Evolutionary conservation across 2,113 vertebrate genomes (phyloP).

Genomic region (Vidua macroura): DNA sequence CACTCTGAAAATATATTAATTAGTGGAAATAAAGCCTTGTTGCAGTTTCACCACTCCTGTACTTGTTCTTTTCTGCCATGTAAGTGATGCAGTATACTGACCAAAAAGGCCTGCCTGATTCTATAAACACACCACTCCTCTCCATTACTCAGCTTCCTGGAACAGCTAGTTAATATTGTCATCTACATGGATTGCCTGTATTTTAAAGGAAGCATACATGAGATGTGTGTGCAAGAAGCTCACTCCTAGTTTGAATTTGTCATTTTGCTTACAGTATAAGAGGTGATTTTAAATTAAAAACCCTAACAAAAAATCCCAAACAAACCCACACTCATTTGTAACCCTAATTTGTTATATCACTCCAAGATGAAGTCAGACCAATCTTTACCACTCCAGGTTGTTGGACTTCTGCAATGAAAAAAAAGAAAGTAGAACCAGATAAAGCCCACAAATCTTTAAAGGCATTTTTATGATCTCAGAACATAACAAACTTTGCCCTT

Average conservation of each 20-base stretch:
- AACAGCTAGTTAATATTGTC: background rate
- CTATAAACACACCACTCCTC: background rate
- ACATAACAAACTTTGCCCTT: background rate
- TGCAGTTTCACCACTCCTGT: background rate
- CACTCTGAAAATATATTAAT: background rate
- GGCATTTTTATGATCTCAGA: background rate
- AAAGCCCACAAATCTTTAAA: background rate
- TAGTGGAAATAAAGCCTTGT: background rate
- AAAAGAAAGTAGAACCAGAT: background rate
- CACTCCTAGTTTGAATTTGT: background rate
- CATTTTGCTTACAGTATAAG: background rate
- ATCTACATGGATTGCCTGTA: background rate
- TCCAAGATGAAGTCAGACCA: background rate
- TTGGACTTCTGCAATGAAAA: background rate
- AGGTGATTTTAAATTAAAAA: background rate
- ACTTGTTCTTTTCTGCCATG: background rate
- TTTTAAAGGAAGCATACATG: background rate
- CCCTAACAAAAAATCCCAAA: background rate
- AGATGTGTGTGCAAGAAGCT: rapidly evolving
- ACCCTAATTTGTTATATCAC: background rate
- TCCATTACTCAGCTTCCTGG: background rate
- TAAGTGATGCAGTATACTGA: background rate
- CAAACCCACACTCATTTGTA: background rate
- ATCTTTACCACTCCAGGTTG: background rate
- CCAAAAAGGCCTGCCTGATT: background rate